These are phyloP conservation scores for Zeugodacus cucurbitae DNA, from an alignment of 1,140 invertebrate genomes.

Conservation along the genomic window DNA sequence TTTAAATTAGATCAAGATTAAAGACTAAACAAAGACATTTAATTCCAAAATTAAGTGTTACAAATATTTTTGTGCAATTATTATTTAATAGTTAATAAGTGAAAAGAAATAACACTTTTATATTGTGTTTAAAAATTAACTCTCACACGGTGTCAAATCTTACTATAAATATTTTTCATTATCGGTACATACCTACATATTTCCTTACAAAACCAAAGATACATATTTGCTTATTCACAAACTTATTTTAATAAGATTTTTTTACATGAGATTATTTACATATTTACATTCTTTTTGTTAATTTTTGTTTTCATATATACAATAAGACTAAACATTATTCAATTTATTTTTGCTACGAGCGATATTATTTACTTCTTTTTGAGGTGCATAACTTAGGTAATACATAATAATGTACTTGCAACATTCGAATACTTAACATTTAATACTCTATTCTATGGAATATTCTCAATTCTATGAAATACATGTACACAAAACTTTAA, in stretches of 20 bases:
- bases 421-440: slow-evolving; percentile 31
- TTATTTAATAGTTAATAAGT: background rate
- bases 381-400: background rate
- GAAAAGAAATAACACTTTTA: background rate
- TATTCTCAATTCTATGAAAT: background rate
- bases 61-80: background rate
- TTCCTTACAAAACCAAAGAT: slow-evolving; percentile 31
- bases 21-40: background rate
- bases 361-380: slow-evolving; percentile 5
- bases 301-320: background rate
- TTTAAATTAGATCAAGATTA: background rate
- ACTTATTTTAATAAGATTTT: background rate
- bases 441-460: background rate
- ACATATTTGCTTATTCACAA: background rate
- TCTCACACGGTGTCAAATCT: background rate
- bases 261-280: slow-evolving; percentile 31
- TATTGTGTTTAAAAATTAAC: background rate
- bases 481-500: background rate
- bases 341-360: slow-evolving; percentile 23
- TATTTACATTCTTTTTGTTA: background rate
- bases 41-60: background rate
- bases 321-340: background rate
- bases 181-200: background rate
- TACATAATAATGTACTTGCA: slow-evolving; percentile 3
- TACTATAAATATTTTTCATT: background rate